A percentile compares a stretch with the other conserved stretches of the same genome.
Evolutionary conservation across 2,113 vertebrate genomes (phyloP).

Genomic region (Apodemus sylvaticus): DNA sequence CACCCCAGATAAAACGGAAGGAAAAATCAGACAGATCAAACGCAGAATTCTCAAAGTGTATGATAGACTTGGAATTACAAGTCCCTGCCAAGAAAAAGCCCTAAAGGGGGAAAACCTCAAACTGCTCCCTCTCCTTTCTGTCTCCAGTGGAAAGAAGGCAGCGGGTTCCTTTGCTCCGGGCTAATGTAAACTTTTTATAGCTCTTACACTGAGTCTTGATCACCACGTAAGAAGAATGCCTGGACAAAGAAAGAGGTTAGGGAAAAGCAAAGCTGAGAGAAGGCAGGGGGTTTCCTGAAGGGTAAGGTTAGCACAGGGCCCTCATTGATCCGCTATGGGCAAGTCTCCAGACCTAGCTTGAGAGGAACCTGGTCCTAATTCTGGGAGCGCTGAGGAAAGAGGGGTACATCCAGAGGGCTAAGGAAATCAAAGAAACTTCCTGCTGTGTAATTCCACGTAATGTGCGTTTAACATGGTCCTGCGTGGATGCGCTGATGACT

Average conservation of each 20-base stretch:
- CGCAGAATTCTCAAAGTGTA: not conserved
- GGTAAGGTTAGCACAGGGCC: not conserved
- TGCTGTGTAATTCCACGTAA: constrained; percentile 32
- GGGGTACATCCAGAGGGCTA: not conserved
- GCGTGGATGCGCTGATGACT: constrained; percentile 64
- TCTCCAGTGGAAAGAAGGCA: not conserved
- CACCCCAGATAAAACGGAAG: constrained; percentile 5
- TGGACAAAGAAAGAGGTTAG: not conserved
- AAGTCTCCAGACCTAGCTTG: not conserved
- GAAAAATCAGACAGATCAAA: constrained; percentile 49
- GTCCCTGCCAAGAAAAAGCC: not conserved
- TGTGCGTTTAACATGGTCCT: constrained; percentile 24
- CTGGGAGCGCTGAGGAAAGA: not conserved
- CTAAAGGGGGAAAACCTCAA: not conserved
- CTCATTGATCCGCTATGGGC: not conserved
- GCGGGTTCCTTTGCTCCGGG: not conserved
- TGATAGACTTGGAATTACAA: not conserved
- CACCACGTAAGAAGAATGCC: not conserved
- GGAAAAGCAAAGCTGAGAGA: not conserved
- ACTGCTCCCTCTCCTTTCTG: accelerated
- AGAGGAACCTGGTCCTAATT: not conserved
- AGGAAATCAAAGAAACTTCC: constrained; percentile 68
- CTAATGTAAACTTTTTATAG: constrained; percentile 65
- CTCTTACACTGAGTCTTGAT: not conserved
- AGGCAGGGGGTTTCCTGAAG: not conserved